A percentile compares a stretch with the other conserved stretches of the same genome.
Evolutionary conservation across 2,888 invertebrate species (phyloP).

Genomic region (Pemphredon lugubris): DNA sequence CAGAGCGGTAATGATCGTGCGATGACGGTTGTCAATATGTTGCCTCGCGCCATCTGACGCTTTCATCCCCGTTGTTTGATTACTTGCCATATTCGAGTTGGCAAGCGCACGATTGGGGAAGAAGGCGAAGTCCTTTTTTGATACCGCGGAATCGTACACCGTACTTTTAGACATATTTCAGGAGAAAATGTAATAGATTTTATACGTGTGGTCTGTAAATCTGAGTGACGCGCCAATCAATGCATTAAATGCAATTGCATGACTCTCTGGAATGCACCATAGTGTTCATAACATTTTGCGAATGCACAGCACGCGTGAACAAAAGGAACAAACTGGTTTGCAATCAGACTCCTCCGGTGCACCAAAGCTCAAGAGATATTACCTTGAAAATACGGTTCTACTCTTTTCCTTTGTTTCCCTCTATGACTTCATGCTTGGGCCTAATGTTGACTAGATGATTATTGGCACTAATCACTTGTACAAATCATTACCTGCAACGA

Average conservation of each 20-base stretch:
- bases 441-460: no score
- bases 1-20: conserved; percentile 66
- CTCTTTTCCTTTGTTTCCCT: background rate
- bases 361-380: background rate
- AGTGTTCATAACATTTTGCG: background rate
- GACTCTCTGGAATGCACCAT: background rate
- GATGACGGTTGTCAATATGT: conserved; percentile 72
- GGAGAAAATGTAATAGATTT: no score
- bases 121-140: background rate
- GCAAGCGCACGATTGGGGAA: conserved; percentile 27
- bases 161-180: no score
- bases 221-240: no score
- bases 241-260: no score
- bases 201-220: no score
- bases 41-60: conserved; percentile 25
- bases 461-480: background rate
- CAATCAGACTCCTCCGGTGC: background rate
- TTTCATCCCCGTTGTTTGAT: conserved; percentile 64
- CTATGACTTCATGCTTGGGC: no score
- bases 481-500: no score
- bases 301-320: background rate
- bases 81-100: conserved; percentile 62
- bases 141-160: no score
- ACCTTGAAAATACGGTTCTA: background rate
- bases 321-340: background rate